These are phyloP conservation scores for Amazona ochrocephala DNA, from an alignment of 2,797 vertebrate species.

Conservation along the genomic window DNA sequence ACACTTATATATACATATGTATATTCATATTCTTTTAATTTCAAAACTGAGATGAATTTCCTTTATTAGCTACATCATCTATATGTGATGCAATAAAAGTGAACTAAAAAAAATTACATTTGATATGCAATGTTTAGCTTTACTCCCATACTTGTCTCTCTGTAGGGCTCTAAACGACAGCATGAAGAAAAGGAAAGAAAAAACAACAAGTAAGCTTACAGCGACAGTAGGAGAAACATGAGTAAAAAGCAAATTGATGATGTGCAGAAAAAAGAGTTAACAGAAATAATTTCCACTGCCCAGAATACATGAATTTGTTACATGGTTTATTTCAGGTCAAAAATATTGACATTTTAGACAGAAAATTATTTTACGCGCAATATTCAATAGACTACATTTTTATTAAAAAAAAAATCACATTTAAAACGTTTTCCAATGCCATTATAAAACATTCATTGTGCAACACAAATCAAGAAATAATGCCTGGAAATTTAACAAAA, in stretches of 20 bases:
- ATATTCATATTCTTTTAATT: conserved; percentile 62
- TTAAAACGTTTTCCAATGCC: conserved; percentile 53
- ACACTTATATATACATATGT: conserved; percentile 68
- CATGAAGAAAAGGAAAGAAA: conserved; percentile 95
- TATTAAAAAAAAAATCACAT: conserved; percentile 51
- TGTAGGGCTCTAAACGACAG: conserved; percentile 99
- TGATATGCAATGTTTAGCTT: conserved; percentile 99
- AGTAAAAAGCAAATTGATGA: conserved; percentile 87
- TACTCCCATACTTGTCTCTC: conserved; percentile 99
- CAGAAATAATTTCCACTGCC: conserved; percentile 79
- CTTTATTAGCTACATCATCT: conserved; percentile 83
- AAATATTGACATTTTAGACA: conserved; percentile 77
- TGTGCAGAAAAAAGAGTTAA: conserved; percentile 84
- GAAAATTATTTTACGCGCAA: conserved; percentile 59
- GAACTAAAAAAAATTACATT: conserved; percentile 99
- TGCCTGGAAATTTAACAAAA: conserved; percentile 47
- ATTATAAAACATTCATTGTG: conserved; percentile 53
- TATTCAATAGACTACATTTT: conserved; percentile 59
- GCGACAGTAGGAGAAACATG: conserved; percentile 91
- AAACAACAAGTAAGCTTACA: conserved; percentile 98
- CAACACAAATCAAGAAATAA: conserved; percentile 62
- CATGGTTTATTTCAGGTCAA: conserved; percentile 77
- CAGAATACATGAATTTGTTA: conserved; percentile 79
- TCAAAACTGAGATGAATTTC: conserved; percentile 79
- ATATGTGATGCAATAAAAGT: conserved; percentile 91